Evolutionary conservation across 2,797 vertebrate genomes (phyloP).

Genomic region (Tolypeutes matacus): DNA sequence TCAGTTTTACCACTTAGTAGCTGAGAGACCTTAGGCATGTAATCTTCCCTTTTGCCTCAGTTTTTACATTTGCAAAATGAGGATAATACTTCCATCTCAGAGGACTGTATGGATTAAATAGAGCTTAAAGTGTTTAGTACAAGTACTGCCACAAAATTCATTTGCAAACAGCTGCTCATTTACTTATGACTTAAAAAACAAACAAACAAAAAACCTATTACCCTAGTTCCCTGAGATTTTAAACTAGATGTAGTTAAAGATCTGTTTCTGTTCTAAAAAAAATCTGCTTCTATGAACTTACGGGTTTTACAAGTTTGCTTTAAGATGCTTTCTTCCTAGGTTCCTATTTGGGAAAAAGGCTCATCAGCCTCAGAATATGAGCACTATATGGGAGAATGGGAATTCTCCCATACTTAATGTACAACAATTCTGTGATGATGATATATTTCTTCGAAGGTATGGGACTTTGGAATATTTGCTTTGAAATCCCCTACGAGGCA

Average conservation of each 20-base stretch:
- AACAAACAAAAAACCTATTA: not conserved
- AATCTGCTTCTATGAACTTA: not conserved
- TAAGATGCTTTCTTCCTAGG: not conserved
- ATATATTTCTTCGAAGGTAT: not conserved
- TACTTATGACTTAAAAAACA: constrained; percentile 3
- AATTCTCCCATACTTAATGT: not conserved
- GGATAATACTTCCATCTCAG: not conserved
- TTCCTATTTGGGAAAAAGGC: not conserved
- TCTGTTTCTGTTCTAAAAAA: not conserved
- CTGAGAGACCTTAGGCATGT: not conserved
- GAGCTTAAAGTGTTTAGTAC: not conserved
- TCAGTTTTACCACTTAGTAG: not conserved
- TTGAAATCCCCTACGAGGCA: constrained; percentile 14
- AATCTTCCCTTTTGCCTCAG: not conserved
- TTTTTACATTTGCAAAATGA: not conserved
- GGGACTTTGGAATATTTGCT: not conserved
- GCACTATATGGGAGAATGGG: not conserved
- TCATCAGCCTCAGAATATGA: not conserved
- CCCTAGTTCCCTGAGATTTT: not conserved
- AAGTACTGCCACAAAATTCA: not conserved
- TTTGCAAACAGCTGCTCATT: not conserved
- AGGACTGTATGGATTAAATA: not conserved
- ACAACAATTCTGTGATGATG: not conserved
- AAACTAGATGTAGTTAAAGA: not conserved
- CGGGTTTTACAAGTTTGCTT: not conserved